Evolutionary conservation across 2,113 vertebrate genomes (phyloP), one percentile per base, ranked within the genome.

Genomic region (Microcebus griseorufus): DNA sequence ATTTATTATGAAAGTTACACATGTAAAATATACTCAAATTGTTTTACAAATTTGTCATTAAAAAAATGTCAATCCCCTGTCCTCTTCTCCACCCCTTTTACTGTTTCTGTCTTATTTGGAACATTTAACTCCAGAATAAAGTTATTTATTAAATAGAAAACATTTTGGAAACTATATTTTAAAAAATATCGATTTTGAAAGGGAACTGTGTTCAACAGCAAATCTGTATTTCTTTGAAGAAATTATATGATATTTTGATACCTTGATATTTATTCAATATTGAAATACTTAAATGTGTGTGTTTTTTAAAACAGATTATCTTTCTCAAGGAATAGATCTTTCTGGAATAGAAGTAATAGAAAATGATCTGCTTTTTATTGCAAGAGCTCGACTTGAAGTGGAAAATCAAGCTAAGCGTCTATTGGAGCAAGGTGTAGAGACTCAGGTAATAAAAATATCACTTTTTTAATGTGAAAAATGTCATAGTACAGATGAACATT

Each of bases 291-390:
- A 84, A 94, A 93, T 93, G 12, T 93, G 2, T 94, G 9, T 96
- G 85, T 88, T 92, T 92, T 98, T 55, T 97, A 94, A 97, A 98
- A 83, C 93, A 99, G 99, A 99, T 98, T 99, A 99, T 95, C 99
- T 99, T 98, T 99, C 99, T 42, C 99, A 99, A 98, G 99, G 99
- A 55, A 99, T 99, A 97, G 99, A 99, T 97, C 99, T 99, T 85
- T 99, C 99, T 93, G 99, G 99, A 98, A 99, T 99, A 92, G 99
- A 99, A 97, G 99, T 99, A 96, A 99, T 99, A 90, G 99, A 99
- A 98, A 99, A 99, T 51, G 99, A 99, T 85, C 97, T 99, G 96
- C 99, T 99, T 97, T 99, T 99, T 97, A 99, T 99, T 98, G 99
- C 99, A 98, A 99, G 99, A 99, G 99, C 99, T 88, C 99, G 99